Evolutionary conservation across 2,888 invertebrate genomes (phyloP).

Genomic region (Odontomyia ornata): DNA sequence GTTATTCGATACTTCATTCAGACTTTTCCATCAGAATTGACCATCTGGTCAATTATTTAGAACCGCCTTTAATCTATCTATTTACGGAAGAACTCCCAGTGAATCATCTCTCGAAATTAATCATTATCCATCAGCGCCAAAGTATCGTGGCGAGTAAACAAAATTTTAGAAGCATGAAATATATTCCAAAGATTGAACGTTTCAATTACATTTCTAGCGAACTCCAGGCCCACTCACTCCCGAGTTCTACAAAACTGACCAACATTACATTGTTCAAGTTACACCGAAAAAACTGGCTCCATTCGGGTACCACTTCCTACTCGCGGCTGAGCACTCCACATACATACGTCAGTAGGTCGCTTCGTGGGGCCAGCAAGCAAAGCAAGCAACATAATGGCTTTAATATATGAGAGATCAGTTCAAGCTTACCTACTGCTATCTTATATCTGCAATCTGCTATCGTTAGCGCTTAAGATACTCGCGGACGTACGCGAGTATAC

Average conservation of each 20-base stretch:
- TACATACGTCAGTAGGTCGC: constrained; percentile 17
- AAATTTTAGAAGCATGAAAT: background rate
- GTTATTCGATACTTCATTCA: too few relatives aligned
- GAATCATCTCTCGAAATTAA: background rate
- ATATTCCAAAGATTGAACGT: too few relatives aligned
- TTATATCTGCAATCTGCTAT: constrained; percentile 18
- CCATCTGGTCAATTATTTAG: background rate
- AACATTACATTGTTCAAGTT: background rate
- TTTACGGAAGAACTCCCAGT: background rate
- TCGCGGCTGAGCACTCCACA: background rate
- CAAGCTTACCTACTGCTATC: background rate
- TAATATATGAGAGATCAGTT: background rate
- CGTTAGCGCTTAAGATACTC: background rate
- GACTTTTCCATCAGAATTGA: background rate
- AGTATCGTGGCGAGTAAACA: background rate
- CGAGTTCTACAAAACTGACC: constrained; percentile 14
- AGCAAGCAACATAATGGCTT: background rate
- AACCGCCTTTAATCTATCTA: background rate
- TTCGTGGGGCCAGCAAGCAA: background rate
- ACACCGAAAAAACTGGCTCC: background rate
- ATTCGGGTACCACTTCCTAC: constrained; percentile 27
- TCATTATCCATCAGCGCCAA: background rate
- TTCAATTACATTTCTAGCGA: constrained; percentile 17
- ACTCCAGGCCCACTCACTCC: background rate
- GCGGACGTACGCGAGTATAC: too few relatives aligned